Percentiles rank a stretch among this genome's conserved stretches.
phyloP scores from a whole-genome alignment of 2,113 vertebrate genomes.

The Chelonoidis abingdonii region DNA sequence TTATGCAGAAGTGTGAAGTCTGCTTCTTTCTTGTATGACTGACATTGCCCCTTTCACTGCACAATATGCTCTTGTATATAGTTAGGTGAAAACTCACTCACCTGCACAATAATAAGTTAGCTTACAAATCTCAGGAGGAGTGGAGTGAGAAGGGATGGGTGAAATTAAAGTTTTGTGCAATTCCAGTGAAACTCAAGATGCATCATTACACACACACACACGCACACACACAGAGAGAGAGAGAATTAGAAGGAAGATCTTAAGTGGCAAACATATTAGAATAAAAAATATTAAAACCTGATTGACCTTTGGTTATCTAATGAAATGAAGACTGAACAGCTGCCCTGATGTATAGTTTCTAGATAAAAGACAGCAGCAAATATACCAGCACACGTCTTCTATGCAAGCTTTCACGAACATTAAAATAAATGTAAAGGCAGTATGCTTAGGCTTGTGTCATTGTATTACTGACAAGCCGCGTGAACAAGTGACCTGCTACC shows the following conservation, averaged over 20 bases:
- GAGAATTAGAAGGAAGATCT: not conserved
- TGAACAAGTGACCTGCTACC: conserved; percentile 53
- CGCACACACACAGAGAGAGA: not conserved
- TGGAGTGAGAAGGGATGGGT: not conserved
- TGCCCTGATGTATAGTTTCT: conserved; percentile 46
- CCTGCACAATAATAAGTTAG: conserved; percentile 39
- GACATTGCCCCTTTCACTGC: not conserved
- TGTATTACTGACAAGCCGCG: conserved; percentile 8
- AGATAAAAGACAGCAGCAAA: conserved; percentile 27
- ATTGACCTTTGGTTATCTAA: conserved; percentile 53
- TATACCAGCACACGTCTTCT: conserved; percentile 34
- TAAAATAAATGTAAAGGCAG: conserved; percentile 62
- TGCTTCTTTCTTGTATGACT: conserved; percentile 37
- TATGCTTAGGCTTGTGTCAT: conserved; percentile 4
- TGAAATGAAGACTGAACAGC: conserved; percentile 50
- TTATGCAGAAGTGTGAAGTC: conserved; percentile 45
- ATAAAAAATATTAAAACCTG: conserved; percentile 51
- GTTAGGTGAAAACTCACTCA: conserved; percentile 36
- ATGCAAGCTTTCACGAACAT: conserved; percentile 57
- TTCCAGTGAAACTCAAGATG: conserved; percentile 27
- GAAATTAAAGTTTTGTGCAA: not conserved
- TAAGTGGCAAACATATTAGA: conserved; percentile 5
- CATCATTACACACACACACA: not conserved
- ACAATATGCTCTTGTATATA: conserved; percentile 16
- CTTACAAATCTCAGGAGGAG: conserved; percentile 43